These are phyloP conservation scores for Drosophila rufa DNA, from an alignment of 1,140 invertebrate genomes.

Conservation along the genomic window DNA sequence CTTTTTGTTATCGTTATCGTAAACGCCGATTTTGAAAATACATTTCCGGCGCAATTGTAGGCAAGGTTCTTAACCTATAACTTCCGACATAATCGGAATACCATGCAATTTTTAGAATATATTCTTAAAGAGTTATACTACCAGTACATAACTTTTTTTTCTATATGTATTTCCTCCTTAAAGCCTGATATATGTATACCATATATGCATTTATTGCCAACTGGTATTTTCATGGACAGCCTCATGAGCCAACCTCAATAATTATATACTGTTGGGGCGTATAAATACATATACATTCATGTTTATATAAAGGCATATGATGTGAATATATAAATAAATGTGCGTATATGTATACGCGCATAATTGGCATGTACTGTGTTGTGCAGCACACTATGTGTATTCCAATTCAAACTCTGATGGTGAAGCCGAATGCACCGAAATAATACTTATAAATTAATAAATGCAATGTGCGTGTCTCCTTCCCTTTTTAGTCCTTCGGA, in stretches of 20 bases:
- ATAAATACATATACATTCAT: neutral
- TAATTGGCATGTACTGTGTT: neutral
- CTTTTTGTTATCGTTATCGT: too few species aligned
- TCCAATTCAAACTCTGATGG: neutral
- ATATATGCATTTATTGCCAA: neutral
- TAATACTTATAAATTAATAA: constrained; percentile 33
- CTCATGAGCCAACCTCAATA: constrained; percentile 2
- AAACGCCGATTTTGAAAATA: too few species aligned
- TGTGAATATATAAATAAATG: neutral
- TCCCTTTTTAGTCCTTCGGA: neutral
- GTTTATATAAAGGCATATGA: neutral
- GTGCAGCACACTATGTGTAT: neutral
- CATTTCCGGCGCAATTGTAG: too few species aligned
- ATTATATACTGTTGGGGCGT: constrained; percentile 4
- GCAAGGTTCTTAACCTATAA: too few species aligned
- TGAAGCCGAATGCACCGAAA: neutral
- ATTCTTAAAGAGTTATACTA: too few species aligned
- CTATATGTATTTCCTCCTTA: too few species aligned
- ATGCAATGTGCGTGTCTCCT: neutral
- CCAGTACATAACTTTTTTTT: too few species aligned
- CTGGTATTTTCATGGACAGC: neutral
- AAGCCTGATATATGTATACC: neutral
- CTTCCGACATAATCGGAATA: too few species aligned
- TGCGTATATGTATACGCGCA: neutral
- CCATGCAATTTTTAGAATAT: too few species aligned